These are phyloP conservation scores for Paratilapia polleni DNA, from an alignment of 2,113 vertebrate genomes.

Conservation along the genomic window DNA sequence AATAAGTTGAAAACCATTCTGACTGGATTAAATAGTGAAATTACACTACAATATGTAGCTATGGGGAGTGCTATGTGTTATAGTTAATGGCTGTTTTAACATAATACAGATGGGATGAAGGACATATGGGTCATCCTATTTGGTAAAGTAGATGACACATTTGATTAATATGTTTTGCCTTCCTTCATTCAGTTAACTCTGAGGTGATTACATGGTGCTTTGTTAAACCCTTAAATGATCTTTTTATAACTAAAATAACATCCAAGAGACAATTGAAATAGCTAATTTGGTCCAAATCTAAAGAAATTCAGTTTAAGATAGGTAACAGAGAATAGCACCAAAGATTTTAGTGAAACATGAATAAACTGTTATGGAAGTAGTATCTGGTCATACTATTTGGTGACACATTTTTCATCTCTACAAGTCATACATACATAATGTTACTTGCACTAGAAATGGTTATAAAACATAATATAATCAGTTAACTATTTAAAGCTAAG, in stretches of 20 bases:
- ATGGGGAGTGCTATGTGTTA: constrained; percentile 14
- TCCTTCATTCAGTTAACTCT: not conserved
- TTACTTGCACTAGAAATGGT: not conserved
- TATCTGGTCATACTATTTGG: too few species aligned
- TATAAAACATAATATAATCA: not conserved
- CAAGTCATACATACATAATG: not conserved
- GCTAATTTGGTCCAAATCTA: too few species aligned
- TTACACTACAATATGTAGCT: constrained; percentile 16
- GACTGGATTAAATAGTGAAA: constrained; percentile 39
- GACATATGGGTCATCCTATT: constrained; percentile 25
- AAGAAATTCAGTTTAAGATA: not conserved
- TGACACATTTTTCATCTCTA: not conserved
- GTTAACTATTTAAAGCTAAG: not conserved
- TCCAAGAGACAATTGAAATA: too few species aligned
- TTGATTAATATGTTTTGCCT: constrained; percentile 5
- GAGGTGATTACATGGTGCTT: not conserved
- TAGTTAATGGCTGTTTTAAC: constrained; percentile 28
- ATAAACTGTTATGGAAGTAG: too few species aligned
- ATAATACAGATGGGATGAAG: constrained; percentile 6
- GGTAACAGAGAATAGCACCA: not conserved
- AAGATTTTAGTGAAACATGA: not conserved
- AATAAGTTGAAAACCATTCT: constrained; percentile 42
- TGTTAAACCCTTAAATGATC: not conserved
- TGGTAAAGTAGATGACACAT: constrained; percentile 23
- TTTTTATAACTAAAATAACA: not conserved